Conservation (phyloP, 2,113 vertebrate species). For the Rissa tridactyla region DNA sequence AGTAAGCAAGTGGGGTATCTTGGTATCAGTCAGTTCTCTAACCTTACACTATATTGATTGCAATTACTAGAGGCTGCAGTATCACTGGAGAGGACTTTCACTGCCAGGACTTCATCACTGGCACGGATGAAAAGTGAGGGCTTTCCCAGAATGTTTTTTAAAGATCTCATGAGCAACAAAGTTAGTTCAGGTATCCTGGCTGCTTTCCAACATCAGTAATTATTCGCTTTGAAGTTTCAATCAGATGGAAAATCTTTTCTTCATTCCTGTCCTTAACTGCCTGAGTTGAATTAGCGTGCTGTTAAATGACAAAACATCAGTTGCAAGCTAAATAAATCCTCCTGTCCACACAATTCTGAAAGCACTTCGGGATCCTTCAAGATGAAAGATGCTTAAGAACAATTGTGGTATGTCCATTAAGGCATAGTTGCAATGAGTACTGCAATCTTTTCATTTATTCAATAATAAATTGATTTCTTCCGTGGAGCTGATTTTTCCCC, state of each 20-base stretch:
- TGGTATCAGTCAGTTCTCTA: not conserved
- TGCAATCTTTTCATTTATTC: slow-evolving; percentile 22
- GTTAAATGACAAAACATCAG: slow-evolving; percentile 8
- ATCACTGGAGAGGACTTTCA: not conserved
- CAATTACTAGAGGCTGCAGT: not conserved
- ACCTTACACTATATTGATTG: not conserved
- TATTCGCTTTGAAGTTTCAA: not conserved
- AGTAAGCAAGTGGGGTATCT: not conserved
- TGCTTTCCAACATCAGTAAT: not conserved
- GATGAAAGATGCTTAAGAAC: not conserved
- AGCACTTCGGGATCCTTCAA: not conserved
- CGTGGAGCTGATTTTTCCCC: not conserved
- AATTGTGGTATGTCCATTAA: not conserved
- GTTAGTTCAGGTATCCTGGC: not conserved
- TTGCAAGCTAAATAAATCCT: not conserved
- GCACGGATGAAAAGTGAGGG: not conserved
- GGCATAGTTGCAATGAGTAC: not conserved
- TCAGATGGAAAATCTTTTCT: not conserved
- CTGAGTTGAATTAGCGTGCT: not conserved
- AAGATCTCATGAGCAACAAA: not conserved
- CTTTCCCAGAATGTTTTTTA: not conserved
- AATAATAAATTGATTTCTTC: slow-evolving; percentile 35
- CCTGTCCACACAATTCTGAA: not conserved
- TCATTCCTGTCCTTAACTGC: not conserved
- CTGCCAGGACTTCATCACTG: too few species aligned